These are phyloP conservation scores for Tachina lurida DNA, from an alignment of 2,888 invertebrate species.

Conservation along the genomic window DNA sequence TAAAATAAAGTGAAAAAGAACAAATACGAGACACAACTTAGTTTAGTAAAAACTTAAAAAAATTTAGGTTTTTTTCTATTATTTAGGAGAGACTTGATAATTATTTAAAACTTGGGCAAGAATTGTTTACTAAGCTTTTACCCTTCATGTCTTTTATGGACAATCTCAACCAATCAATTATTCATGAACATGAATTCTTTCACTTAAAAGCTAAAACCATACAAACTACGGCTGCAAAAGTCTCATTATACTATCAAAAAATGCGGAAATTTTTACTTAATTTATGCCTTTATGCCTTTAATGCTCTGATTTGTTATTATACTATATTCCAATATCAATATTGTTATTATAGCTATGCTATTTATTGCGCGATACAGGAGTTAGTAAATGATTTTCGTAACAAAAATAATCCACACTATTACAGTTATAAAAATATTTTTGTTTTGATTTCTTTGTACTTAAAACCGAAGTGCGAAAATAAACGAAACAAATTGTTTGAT, in stretches of 20 bases:
- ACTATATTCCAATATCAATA: not conserved
- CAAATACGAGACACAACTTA: not conserved
- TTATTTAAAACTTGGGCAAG: not conserved
- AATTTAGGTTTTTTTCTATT: not conserved
- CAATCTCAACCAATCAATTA: not conserved
- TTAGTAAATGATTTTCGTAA: too few relatives aligned
- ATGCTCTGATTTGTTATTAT: conserved; percentile 32
- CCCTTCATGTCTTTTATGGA: not conserved
- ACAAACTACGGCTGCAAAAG: conserved; percentile 23
- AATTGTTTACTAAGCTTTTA: not conserved
- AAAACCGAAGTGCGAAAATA: too few relatives aligned
- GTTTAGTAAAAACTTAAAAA: not conserved
- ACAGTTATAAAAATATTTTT: too few relatives aligned
- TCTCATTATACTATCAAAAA: conserved; percentile 59
- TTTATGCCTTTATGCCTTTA: conserved; percentile 27
- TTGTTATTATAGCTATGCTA: too few relatives aligned
- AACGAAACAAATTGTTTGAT: too few relatives aligned
- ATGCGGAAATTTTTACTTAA: conserved; percentile 68
- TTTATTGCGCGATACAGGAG: too few relatives aligned
- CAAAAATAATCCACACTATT: too few relatives aligned
- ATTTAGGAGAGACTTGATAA: not conserved
- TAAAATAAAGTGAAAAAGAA: not conserved
- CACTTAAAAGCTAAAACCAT: conserved; percentile 5
- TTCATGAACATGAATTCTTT: conserved; percentile 13
- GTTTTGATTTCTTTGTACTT: too few relatives aligned